Evolutionary conservation across 2,113 vertebrate genomes (phyloP).

Genomic region (Ailuropoda melanoleuca): DNA sequence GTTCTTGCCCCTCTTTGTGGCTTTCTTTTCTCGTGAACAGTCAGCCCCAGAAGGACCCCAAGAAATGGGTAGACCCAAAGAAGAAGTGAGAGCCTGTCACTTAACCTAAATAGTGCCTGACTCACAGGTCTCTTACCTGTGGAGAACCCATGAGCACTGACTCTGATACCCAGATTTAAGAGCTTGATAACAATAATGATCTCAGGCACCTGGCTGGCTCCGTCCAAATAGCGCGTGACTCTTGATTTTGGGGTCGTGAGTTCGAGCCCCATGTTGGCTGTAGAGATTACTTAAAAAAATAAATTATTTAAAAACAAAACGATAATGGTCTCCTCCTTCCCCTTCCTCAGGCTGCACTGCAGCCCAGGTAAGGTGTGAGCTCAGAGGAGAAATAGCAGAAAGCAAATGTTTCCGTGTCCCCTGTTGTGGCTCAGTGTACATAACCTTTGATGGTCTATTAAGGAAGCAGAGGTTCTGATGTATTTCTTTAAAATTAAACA

Average conservation of each 20-base stretch:
- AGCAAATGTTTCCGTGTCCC: neutral
- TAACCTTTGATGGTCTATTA: neutral
- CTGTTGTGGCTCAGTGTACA: neutral
- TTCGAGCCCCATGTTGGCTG: neutral
- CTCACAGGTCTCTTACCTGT: neutral
- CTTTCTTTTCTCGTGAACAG: neutral
- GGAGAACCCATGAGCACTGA: neutral
- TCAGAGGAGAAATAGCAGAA: neutral
- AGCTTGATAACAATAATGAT: neutral
- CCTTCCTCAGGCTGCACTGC: neutral
- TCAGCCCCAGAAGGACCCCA: neutral
- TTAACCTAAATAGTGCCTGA: neutral
- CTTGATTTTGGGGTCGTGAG: neutral
- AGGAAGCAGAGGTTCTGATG: neutral
- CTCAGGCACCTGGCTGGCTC: neutral
- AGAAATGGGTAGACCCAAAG: neutral
- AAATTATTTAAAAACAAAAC: neutral
- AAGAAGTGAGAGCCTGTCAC: neutral
- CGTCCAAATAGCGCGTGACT: neutral
- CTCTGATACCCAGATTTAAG: neutral
- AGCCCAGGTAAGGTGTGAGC: neutral
- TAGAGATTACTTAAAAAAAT: neutral
- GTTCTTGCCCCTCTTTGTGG: neutral
- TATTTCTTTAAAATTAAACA: slow-evolving; percentile 29
- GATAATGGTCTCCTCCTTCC: neutral